Evolutionary conservation across 2,888 invertebrate species (phyloP).

Genomic region (Yponomeuta plumbellus): DNA sequence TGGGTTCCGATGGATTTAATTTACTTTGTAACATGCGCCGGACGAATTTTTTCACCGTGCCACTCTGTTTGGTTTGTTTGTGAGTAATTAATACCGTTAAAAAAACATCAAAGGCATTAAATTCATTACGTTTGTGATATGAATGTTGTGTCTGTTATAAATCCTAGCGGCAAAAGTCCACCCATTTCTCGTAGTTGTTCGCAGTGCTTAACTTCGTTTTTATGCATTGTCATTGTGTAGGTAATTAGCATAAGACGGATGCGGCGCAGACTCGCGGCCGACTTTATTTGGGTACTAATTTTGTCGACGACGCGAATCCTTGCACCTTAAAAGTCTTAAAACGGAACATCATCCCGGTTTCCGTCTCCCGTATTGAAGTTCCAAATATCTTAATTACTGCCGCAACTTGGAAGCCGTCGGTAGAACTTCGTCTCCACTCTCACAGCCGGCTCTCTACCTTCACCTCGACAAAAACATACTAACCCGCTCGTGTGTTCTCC

Average conservation of each 20-base stretch:
- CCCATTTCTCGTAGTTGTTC: neutral
- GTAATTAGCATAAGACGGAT: conserved; percentile 1
- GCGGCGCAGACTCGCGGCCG: neutral
- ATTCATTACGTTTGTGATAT: neutral
- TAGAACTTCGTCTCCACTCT: conserved; percentile 5
- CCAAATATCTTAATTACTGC: conserved; percentile 37
- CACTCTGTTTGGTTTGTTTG: conserved; percentile 2
- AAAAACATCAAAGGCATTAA: conserved; percentile 3
- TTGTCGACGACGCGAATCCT: neutral
- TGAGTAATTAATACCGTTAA: conserved; percentile 9
- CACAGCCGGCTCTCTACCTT: neutral
- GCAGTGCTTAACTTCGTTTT: neutral
- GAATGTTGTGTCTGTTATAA: neutral
- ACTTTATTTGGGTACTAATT: neutral
- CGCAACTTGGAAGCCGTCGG: conserved; percentile 22
- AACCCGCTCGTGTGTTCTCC: neutral
- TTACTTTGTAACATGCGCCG: conserved; percentile 7
- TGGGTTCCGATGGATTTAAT: conserved; percentile 10
- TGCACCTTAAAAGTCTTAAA: conserved; percentile 1
- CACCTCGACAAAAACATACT: neutral
- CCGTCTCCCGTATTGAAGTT: conserved; percentile 24
- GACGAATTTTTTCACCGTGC: conserved; percentile 1
- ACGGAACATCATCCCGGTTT: neutral
- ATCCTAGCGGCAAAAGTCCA: too few relatives aligned
- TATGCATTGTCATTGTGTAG: neutral